Base-by-base conservation (phyloP, 2,888 invertebrate species). In the Onthophagus sagittarius region DNA sequence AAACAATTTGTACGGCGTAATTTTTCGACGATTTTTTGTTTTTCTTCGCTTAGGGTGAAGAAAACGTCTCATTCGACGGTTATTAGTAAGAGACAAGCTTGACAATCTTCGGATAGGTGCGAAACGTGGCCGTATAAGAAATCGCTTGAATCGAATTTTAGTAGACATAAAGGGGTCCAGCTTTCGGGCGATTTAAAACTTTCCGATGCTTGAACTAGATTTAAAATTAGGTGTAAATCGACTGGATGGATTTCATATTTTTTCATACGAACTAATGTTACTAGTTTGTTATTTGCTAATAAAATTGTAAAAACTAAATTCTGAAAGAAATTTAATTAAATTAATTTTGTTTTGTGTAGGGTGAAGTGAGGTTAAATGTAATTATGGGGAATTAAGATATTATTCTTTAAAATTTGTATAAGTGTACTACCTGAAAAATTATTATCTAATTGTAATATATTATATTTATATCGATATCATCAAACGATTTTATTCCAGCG, bases 101-200 rank as follows among this genome's bases (percentile, higher is more conserved):
- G 95, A 81, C 97, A 97, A 82, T 95, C 95, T 77, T 98, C 97
- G 9, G 97, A 92, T 75, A 99, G 88, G 85, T 99, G 99, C 0
- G 99, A 98, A 0, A 99, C 97, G 84, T 99, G 97, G 0, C 95
- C 97, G 85, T 99, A 96, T 77, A 99, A 91, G 82, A 96, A 99
- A 0, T 98, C 98, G 82, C 97, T 96, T 71, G 95, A 90, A 87
- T 99, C 97, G 86, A 99, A 99, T 83, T 96, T 94, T 0, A 99
- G 99, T 80, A 99, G 88, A 86, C 99, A 99, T 77, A 99, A 94
- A 0, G 99, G 99, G 62, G 97, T 96, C 99, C 99, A 99, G 81
- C 96, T 97, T 86, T 99, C 98, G 0, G 95, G 97, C 0, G 95
- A 92, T 84, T 98, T 97, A 81, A 98, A 94, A 1, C 96, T 96